Evolutionary conservation across 2,888 invertebrate species (phyloP).

Genomic region (Lypha dubia): DNA sequence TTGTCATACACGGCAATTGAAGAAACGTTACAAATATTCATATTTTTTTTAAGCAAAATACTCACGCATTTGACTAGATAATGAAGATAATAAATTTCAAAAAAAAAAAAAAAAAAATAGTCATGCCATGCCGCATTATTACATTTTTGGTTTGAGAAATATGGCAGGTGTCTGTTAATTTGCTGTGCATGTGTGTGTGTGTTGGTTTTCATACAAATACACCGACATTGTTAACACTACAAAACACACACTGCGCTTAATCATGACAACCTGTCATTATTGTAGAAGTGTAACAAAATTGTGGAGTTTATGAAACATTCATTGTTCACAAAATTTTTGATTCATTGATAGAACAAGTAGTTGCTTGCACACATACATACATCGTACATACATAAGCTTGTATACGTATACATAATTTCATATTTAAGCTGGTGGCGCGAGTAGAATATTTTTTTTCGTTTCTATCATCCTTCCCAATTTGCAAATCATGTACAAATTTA

Average conservation of each 20-base stretch:
- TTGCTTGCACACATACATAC: background rate
- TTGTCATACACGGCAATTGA: conserved; percentile 17
- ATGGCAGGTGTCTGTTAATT: background rate
- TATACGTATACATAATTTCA: background rate
- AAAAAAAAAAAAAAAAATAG: background rate
- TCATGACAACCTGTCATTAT: conserved; percentile 37
- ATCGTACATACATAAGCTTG: no score
- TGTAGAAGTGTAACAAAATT: conserved; percentile 11
- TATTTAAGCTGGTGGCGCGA: background rate
- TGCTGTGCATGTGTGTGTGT: no score
- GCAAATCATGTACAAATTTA: no score
- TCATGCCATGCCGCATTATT: background rate
- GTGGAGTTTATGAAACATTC: background rate
- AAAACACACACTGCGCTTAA: conserved; percentile 19
- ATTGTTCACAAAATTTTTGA: background rate
- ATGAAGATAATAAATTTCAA: conserved; percentile 6
- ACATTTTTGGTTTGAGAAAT: background rate
- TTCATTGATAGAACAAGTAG: background rate
- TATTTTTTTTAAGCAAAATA: background rate
- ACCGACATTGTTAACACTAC: background rate
- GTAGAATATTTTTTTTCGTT: background rate
- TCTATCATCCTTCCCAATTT: no score
- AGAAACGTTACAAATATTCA: conserved; percentile 1
- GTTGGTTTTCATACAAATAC: background rate
- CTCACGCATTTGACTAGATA: background rate